Evolutionary conservation across 2,888 invertebrate species (phyloP), one percentile per base, ranked within the genome.

Genomic region (Labia minor): DNA sequence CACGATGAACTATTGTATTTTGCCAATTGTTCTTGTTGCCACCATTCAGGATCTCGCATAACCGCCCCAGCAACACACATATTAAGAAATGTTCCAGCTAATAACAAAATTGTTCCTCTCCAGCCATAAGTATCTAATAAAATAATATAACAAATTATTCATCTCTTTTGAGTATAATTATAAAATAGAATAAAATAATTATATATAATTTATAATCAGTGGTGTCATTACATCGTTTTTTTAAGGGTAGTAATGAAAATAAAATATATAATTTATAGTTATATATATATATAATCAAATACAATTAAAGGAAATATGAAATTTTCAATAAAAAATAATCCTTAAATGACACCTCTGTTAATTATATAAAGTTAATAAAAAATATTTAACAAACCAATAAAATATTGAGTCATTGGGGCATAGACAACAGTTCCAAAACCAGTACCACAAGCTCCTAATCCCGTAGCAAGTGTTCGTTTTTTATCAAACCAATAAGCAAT

Each of bases 401-500:
- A 84, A 76, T 83, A 88, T 69, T 88, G 87, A 0, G 92, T 92
- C 79, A 93, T 83, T 0, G 92, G 92, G 6, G 93, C 91, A 75
- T 92, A 92, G 0, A 93, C 79, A 73, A 93, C 91, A 0, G 94
- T 95, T 11, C 94, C 94, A 64, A 92, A 86, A 0, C 93, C 93
- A 0, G 92, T 92, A 4, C 94, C 94, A 72, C 92, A 91, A 0
- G 92, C 92, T 1, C 92, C 90, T 67, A 94, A 80, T 1, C 93
- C 91, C 2, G 92, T 91, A 2, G 94, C 94, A 70, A 94, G 82
- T 63, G 89, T 89, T 37, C 93, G 83, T 74, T 88, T 89, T 77
- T 90, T 90, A 73, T 94, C 92, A 77, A 95, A 95, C 88, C 94
- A 95, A 75, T 91, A 93, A 6, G 94, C 93, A 68, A 95, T 90